phyloP scores from a whole-genome alignment of 2,113 vertebrate species.

The Empidonax alnorum region DNA sequence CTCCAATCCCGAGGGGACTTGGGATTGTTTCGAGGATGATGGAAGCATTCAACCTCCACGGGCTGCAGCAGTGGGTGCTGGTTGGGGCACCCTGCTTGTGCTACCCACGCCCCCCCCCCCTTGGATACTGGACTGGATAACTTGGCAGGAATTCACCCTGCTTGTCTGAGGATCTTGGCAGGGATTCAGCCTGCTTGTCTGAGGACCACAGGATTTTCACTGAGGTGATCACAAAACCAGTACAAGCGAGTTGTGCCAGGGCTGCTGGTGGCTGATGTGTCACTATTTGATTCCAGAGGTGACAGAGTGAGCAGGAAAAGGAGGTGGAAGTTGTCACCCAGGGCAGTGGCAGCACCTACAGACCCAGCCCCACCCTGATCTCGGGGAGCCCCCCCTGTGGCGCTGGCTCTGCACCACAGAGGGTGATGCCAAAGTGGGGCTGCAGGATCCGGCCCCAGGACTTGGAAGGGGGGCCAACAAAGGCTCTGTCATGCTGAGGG shows the following conservation, averaged over 20 bases:
- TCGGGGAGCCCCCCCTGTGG: fast-evolving
- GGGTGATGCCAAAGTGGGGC: neutral
- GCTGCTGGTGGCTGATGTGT: fast-evolving
- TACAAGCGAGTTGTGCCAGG: fast-evolving
- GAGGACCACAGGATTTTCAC: neutral
- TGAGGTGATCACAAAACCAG: neutral
- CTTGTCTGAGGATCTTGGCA: neutral
- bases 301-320: neutral
- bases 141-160: neutral
- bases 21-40: neutral
- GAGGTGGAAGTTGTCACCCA: neutral
- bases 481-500: neutral
- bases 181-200: neutral
- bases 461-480: fast-evolving
- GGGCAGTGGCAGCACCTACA: neutral
- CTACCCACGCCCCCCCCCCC: fast-evolving
- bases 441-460: fast-evolving
- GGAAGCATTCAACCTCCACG: fast-evolving
- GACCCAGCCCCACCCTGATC: neutral
- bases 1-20: fast-evolving
- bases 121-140: neutral
- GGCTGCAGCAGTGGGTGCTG: neutral
- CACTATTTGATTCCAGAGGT: fast-evolving
- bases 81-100: fast-evolving
- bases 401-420: neutral